A percentile compares a stretch with the other conserved stretches of the same genome.
Evolutionary conservation across 2,113 vertebrate species (phyloP).

Genomic region (Planiliza haematocheilus): DNA sequence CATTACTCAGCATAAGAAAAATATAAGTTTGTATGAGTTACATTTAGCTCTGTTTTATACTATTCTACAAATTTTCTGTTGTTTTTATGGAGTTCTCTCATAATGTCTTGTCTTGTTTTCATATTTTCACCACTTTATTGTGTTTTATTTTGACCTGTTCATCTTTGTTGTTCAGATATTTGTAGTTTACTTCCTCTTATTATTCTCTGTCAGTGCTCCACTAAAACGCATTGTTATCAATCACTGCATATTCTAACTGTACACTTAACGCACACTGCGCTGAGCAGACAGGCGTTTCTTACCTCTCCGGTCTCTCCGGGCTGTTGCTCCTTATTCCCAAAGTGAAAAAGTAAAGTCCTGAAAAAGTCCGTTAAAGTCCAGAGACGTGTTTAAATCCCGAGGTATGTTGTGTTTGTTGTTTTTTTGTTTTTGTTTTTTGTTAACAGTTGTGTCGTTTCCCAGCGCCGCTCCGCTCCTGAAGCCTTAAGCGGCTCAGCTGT

Average conservation of each 20-base stretch:
- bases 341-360: background rate
- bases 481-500: conserved; percentile 62
- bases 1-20: background rate
- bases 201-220: too few species aligned
- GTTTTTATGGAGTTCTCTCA: too few species aligned
- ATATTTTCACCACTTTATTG: background rate
- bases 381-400: background rate
- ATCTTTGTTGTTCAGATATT: background rate
- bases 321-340: background rate
- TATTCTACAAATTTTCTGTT: background rate
- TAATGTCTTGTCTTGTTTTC: too few species aligned
- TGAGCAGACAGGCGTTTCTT: conserved; percentile 1
- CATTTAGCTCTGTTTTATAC: background rate
- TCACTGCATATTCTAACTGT: too few species aligned
- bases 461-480: conserved; percentile 12
- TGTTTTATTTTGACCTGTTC: background rate
- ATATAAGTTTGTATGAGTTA: too few species aligned
- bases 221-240: too few species aligned
- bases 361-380: background rate
- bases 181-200: background rate
- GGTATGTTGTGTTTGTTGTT: too few species aligned
- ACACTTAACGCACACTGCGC: background rate
- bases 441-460: background rate
- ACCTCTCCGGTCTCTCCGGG: conserved; percentile 11
- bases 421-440: background rate